Percentiles rank a stretch among this genome's conserved stretches.
phyloP scores from a whole-genome alignment of 2,888 invertebrate genomes.

The Gortyna flavago region DNA sequence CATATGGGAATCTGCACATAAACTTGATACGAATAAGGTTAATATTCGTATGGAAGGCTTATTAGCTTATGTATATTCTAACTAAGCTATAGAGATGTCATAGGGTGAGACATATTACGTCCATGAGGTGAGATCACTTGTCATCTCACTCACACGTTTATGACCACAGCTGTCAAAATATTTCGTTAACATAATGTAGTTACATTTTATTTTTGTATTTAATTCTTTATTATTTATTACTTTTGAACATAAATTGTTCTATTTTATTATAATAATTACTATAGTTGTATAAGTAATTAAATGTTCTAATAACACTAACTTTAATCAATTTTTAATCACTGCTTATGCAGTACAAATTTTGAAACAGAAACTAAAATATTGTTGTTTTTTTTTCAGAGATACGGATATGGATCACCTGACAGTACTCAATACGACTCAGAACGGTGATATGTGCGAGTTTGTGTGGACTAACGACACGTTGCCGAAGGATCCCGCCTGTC shows the following conservation, averaged over 20 bases:
- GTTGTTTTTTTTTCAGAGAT: constrained; percentile 76
- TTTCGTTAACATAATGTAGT: too few relatives aligned
- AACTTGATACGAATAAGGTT: too few relatives aligned
- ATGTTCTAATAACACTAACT: too few relatives aligned
- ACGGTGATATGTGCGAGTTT: constrained; percentile 91
- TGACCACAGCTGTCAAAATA: background rate
- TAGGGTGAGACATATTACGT: too few relatives aligned
- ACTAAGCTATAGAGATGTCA: background rate
- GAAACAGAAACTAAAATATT: background rate
- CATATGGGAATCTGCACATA: background rate
- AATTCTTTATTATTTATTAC: too few relatives aligned
- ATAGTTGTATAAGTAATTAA: too few relatives aligned
- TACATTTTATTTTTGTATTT: too few relatives aligned
- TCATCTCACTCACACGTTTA: background rate
- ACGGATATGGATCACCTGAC: constrained; percentile 92
- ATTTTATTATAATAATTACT: too few relatives aligned
- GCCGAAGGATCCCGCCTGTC: constrained; percentile 93
- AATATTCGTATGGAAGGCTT: too few relatives aligned
- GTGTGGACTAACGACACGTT: constrained; percentile 97
- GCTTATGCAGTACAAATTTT: background rate
- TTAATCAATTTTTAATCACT: too few relatives aligned
- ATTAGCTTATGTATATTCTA: background rate
- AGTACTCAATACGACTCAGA: constrained; percentile 91
- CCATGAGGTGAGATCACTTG: too few relatives aligned
- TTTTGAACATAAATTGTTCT: too few relatives aligned